Evolutionary conservation across 2,797 vertebrate genomes (phyloP).

Genomic region (Pitangus sulphuratus): DNA sequence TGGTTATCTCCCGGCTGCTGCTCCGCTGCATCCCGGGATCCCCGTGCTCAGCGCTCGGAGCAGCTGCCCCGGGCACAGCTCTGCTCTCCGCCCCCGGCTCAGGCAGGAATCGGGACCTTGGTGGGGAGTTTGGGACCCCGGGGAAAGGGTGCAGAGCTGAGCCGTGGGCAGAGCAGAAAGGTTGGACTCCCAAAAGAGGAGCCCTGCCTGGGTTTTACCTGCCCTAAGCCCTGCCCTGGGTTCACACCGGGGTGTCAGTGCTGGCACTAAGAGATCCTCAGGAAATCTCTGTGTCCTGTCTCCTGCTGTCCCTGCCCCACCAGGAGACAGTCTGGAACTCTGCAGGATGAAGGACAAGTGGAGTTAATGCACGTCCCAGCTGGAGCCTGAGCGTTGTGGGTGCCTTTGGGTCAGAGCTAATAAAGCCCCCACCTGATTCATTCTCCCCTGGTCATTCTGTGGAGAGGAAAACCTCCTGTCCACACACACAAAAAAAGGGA

Average conservation of each 20-base stretch:
- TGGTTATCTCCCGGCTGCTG: background rate
- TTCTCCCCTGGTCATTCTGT: background rate
- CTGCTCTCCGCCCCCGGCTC: accelerated
- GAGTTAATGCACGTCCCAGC: background rate
- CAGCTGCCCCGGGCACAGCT: background rate
- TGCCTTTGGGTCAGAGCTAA: background rate
- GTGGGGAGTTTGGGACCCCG: background rate
- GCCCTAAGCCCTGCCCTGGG: background rate
- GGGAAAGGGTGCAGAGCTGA: background rate
- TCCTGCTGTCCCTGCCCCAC: accelerated
- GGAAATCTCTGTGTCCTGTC: background rate
- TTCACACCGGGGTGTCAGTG: accelerated
- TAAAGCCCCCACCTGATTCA: background rate
- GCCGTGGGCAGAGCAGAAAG: background rate
- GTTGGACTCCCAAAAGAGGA: background rate
- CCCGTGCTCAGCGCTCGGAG: too few relatives aligned
- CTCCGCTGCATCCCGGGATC: background rate
- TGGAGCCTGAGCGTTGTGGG: background rate
- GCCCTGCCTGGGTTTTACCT: background rate
- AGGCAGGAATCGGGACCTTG: accelerated
- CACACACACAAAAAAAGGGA: background rate
- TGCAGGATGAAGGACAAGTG: background rate
- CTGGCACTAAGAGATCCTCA: background rate
- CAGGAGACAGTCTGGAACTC: background rate
- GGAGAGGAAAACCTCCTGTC: background rate